Base-by-base conservation (phyloP, 1,140 invertebrate genomes). In the Cotesia typhae region DNA sequence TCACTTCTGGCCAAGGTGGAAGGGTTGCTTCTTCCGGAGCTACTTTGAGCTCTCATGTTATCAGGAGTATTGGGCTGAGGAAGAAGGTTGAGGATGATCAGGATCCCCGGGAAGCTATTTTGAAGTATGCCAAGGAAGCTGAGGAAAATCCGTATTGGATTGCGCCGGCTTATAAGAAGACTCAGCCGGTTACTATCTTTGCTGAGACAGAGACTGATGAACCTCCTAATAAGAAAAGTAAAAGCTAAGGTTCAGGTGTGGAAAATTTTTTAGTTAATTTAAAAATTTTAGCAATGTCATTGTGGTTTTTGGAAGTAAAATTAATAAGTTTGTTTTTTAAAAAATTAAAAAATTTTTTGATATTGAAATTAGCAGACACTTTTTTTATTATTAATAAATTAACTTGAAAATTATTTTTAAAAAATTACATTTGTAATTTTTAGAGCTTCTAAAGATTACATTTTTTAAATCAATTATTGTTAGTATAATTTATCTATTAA, bases 131-230 rank as follows among this genome's bases (percentile, higher is more conserved):
- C 0, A 97, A 99, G 84, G 96, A 97, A 37, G 98, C 98, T 0
- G 96, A 91, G 64, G 95, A 98, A 83, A 97, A 99, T 90, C 98
- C 98, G 0, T 98, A 96, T 82, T 99, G 96, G 96, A 94, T 98
- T 55, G 91, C 95, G 0, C 96, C 95, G 0, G 96, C 96, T 6
- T 98, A 98, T 82, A 90, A 91, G 63, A 93, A 92, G 73, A 96
- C 93, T 1, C 95, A 97, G 78, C 95, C 95, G 0, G 90, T 91
- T 72, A 89, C 92, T 0, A 93, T 96, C 75, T 95, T 95, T 77
- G 89, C 91, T 75, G 88, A 73, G 64, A 90, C 90, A 17, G 88
- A 90, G 59, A 89, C 90, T n/a, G 90, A 88, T 28, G 66, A 17
- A 17, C 66, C 70, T 10, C 64, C 70, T 7, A 66, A 37, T 0